Base-by-base conservation (phyloP, 2,113 vertebrate genomes). In the Dipodomys stephensi region DNA sequence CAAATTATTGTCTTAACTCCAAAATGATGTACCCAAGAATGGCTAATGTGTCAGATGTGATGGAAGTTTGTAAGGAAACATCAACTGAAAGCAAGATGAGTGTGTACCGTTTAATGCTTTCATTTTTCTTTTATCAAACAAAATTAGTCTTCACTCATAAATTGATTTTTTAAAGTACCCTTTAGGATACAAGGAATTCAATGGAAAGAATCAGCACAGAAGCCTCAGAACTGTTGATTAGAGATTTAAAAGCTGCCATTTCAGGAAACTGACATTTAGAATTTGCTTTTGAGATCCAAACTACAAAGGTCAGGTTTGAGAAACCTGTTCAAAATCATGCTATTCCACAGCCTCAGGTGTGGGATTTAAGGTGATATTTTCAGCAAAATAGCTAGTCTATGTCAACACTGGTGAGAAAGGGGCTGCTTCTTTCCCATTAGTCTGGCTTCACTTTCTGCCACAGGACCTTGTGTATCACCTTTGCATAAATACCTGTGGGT, bases 1-100 rank as follows among this genome's bases (percentile, higher is more conserved):
- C 96, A 97, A 94, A 97, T 96, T 96, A 93, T 93, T 94, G 90
- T 95, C 93, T 96, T 95, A 96, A 95, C 81, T 83, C 60, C 95
- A 85, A 87, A 95, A 83, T 90, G 94, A 96, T 96, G 86, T 93
- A 95, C 92, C 87, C 90, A 49, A 69, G 93, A 94, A 86, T 96
- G 94, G 78, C 76, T 92, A 83, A 82, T 12, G 67, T 35, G 69
- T 95, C 68, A 92, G 92, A 93, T 49, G 30, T n/a, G 68, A 92
- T 64, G 80, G 71, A 77, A 83, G 92, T 86, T 87, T 86, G 16
- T 79, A 79, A 93, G 39, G 22, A 95, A 65, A 79, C 67, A 71
- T 32, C 39, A 94, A 68, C 23, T 10, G 44, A 88, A 93, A 95
- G 65, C 76, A 86, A 10, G 44, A 94, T 62, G 83, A 79, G 44